These are phyloP conservation scores for Eudasyphora cyanicolor DNA, from an alignment of 2,888 invertebrate species.

Conservation along the genomic window DNA sequence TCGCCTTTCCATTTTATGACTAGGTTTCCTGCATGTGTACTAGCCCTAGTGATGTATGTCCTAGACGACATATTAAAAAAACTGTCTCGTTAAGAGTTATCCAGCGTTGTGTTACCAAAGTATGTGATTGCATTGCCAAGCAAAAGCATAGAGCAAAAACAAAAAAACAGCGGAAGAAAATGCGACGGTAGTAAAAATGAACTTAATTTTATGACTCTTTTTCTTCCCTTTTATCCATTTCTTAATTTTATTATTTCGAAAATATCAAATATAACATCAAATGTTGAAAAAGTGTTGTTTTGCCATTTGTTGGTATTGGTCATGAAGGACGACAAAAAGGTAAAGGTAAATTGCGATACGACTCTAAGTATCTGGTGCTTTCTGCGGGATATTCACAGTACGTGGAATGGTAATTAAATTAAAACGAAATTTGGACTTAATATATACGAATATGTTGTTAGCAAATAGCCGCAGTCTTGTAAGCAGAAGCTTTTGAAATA, in stretches of 20 bases:
- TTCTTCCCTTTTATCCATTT: conserved; percentile 53
- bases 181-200: conserved; percentile 59
- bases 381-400: too few relatives aligned
- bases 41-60: too few relatives aligned
- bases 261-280: conserved; percentile 56
- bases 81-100: neutral
- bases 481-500: too few relatives aligned
- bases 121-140: neutral
- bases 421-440: too few relatives aligned
- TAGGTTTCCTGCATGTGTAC: neutral
- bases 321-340: neutral
- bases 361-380: neutral
- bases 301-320: neutral
- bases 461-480: too few relatives aligned
- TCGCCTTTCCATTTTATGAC: neutral
- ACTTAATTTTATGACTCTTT: conserved; percentile 59
- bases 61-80: neutral
- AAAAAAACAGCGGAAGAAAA: neutral
- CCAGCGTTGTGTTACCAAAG: neutral
- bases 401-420: neutral
- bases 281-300: conserved; percentile 2
- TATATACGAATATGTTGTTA: too few relatives aligned
- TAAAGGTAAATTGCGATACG: neutral
- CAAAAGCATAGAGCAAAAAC: neutral
- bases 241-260: conserved; percentile 60